These are phyloP conservation scores for Anguilla pacifica DNA, from an alignment of 2,797 vertebrate species.

Conservation along the genomic window DNA sequence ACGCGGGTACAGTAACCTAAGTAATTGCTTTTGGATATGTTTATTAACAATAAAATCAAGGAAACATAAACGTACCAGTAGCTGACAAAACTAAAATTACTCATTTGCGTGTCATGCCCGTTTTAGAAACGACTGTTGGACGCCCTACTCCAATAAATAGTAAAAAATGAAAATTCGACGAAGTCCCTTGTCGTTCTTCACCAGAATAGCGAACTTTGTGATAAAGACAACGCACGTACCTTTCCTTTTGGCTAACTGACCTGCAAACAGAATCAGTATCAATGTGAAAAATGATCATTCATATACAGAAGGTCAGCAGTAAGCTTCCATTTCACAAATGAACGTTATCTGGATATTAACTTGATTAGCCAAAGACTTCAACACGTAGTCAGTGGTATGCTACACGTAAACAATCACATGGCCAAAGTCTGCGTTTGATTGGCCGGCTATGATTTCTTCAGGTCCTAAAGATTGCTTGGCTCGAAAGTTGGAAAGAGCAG, in stretches of 20 bases:
- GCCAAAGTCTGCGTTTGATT: not conserved
- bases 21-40: not conserved
- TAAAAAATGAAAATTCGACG: not conserved
- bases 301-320: not conserved
- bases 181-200: not conserved
- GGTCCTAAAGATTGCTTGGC: not conserved
- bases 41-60: not conserved
- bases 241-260: not conserved
- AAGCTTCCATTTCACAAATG: not conserved
- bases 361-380: not conserved
- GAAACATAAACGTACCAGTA: not conserved
- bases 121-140: not conserved
- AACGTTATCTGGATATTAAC: not conserved
- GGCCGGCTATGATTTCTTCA: conserved; percentile 7
- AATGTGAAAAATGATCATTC: not conserved
- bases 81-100: not conserved
- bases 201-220: not conserved
- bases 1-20: not conserved
- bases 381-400: not conserved
- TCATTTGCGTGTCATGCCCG: not conserved
- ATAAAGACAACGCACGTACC: not conserved
- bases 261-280: not conserved
- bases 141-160: not conserved
- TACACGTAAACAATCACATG: conserved; percentile 8
- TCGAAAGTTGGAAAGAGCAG: conserved; percentile 15